Conservation (phyloP, 2,888 invertebrate genomes). For the Harpalus rufipes region DNA sequence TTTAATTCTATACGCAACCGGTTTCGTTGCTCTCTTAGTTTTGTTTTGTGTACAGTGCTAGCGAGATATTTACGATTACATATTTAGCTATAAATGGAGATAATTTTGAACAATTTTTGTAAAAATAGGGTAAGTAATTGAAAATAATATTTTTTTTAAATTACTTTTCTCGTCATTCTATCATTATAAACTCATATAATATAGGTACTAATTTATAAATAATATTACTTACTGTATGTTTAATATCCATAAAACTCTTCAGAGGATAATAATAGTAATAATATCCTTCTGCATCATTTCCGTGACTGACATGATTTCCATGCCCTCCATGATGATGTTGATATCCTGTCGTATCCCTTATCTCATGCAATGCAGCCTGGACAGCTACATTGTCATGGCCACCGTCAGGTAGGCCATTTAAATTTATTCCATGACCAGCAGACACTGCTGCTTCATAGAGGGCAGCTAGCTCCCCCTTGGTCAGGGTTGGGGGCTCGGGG, state of each 20-base stretch:
- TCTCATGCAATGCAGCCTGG: slow-evolving; percentile 75
- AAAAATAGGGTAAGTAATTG: no score
- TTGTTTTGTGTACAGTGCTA: no score
- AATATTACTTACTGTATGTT: not conserved
- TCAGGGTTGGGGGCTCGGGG: slow-evolving; percentile 72
- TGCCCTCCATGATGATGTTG: slow-evolving; percentile 32
- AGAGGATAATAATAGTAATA: slow-evolving; percentile 80
- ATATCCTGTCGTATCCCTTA: slow-evolving; percentile 70
- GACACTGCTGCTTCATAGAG: slow-evolving; percentile 78
- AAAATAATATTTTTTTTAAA: no score
- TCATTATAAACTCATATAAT: no score
- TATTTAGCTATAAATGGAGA: no score
- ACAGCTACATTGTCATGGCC: slow-evolving; percentile 71
- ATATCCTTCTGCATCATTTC: slow-evolving; percentile 74
- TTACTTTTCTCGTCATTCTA: no score
- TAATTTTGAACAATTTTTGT: no score
- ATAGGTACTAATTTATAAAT: not conserved
- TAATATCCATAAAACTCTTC: slow-evolving; percentile 76
- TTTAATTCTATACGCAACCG: no score
- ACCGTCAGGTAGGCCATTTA: slow-evolving; percentile 67
- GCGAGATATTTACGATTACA: no score
- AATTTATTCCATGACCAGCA: slow-evolving; percentile 72
- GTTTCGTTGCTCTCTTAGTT: no score
- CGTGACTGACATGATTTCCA: not conserved
- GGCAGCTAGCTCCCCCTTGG: slow-evolving; percentile 77